Conservation (phyloP, 2,113 vertebrate genomes). For the Stigmatopora argus region DNA sequence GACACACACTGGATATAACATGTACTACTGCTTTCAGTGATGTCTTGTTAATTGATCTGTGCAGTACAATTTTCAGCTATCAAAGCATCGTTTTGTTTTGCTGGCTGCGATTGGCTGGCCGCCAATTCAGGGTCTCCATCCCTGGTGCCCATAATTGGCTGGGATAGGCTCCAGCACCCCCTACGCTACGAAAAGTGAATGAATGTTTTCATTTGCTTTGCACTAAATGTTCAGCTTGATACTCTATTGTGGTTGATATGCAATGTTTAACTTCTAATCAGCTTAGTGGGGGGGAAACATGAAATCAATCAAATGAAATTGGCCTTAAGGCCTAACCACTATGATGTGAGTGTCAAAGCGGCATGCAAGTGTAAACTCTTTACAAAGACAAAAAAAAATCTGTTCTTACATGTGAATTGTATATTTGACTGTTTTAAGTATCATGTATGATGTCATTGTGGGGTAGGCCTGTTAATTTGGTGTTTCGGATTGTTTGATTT, state of each 20-base stretch:
- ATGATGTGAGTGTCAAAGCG: constrained; percentile 2
- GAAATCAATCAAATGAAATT: not conserved
- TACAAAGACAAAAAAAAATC: constrained; percentile 8
- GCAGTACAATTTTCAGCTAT: constrained; percentile 30
- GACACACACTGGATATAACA: constrained; percentile 12
- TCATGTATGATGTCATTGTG: constrained; percentile 21
- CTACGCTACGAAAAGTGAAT: too few species aligned
- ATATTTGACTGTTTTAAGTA: constrained; percentile 41
- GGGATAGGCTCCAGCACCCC: too few species aligned
- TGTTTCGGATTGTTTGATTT: constrained; percentile 17
- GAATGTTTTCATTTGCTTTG: too few species aligned
- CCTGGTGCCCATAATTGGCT: too few species aligned
- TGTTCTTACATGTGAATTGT: constrained; percentile 26
- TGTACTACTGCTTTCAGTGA: constrained; percentile 30
- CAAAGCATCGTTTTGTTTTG: too few species aligned
- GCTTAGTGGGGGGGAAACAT: not conserved
- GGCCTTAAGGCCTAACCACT: not conserved
- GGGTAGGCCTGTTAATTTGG: constrained; percentile 24
- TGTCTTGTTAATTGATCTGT: constrained; percentile 42
- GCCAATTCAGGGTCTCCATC: too few species aligned
- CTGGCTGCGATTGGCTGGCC: too few species aligned
- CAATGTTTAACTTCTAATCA: not conserved
- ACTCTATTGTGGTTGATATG: not conserved
- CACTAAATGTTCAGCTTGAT: not conserved
- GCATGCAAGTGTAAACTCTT: constrained; percentile 13